These are phyloP conservation scores for Schizaphis graminum DNA, from an alignment of 2,888 invertebrate species.

Conservation along the genomic window DNA sequence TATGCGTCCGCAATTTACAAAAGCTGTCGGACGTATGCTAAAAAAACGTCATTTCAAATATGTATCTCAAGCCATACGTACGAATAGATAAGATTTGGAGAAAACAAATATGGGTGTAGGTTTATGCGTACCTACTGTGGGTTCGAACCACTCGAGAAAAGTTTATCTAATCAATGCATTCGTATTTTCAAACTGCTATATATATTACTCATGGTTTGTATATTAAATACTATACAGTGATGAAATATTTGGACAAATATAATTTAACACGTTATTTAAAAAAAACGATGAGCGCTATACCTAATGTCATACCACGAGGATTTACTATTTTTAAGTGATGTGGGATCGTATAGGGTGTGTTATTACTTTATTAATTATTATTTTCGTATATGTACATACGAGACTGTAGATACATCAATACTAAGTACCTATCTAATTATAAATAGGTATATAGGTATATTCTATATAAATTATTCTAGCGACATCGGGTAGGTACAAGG, in stretches of 20 bases:
- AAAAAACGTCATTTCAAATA: neutral
- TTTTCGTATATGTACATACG: neutral
- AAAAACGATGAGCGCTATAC: neutral
- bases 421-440: neutral
- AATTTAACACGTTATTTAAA: neutral
- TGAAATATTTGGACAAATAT: constrained; percentile 11
- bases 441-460: neutral
- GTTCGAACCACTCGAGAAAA: constrained; percentile 34
- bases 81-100: constrained; percentile 26
- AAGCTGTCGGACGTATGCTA: constrained; percentile 31
- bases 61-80: neutral
- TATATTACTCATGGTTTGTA: neutral
- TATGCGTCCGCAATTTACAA: neutral
- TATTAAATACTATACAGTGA: neutral
- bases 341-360: neutral
- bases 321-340: neutral
- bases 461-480: neutral
- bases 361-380: neutral
- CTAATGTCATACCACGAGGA: neutral
- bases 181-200: constrained; percentile 1
- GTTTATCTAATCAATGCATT: constrained; percentile 50
- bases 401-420: neutral
- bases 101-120: constrained; percentile 59
- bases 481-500: neutral
- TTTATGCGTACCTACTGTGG: no score